Base-by-base conservation (phyloP, 1,140 invertebrate species). In the Drosophila watanabei region DNA sequence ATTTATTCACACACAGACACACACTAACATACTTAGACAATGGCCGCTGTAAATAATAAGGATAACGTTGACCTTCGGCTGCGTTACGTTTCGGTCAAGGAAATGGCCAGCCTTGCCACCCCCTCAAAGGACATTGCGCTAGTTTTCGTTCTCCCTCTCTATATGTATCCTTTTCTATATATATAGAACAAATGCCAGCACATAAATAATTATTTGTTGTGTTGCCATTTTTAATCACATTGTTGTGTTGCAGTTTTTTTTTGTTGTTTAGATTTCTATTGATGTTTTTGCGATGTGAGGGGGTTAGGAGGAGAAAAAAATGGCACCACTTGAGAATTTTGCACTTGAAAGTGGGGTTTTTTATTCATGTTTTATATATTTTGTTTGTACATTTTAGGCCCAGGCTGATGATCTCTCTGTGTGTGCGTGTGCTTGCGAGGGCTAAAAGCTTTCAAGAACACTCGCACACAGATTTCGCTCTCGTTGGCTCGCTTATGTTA, bases 1-100 rank as follows among this genome's bases (percentile, higher is more conserved):
- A 85, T 88, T 75, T 88, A 82, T 88, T 78, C 48, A 71, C 51
- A 70, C 60, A 75, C 58, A 58, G 56, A 75, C 58, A 58, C 51
- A 76, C 68, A 71, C 57, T 46, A 30, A 52, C 46, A 49, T 16
- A 59, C 18, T 65, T 70, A 62, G 66, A 84, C 85, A 85, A 90
- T 90, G 86, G 72, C 46, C 43, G 81, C 65, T 76, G 70, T 75
- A 85, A 78, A 81, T 88, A 88, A 75, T 85, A 81, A 75, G 75
- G 65, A 84, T 77, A 71, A 48, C 64, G 51, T 72, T 82, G 79
- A 72, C 78, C 64, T 90, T 77, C 79, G 79, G 72, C 75, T 90
- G 86, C 87, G 82, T 77, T 90, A 86, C 82, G 82, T 77, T 90
- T 91, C 87, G 86, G 86, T 90, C 87, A 90, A 90, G 86, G 86